These are phyloP conservation scores for Calliphora vomitoria DNA, from an alignment of 2,888 invertebrate genomes.

Conservation along the genomic window DNA sequence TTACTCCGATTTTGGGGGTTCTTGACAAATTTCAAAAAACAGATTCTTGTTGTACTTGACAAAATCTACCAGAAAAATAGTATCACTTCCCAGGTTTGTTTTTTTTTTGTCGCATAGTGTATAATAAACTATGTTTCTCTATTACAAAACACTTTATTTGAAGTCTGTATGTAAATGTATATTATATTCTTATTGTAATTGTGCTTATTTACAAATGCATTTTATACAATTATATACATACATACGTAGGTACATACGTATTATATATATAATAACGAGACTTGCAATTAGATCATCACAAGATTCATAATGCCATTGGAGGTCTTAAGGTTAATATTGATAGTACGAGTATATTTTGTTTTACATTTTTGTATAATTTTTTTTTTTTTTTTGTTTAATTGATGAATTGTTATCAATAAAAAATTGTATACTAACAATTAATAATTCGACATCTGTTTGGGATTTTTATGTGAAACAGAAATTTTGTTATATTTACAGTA, in stretches of 20 bases:
- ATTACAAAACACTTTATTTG: neutral
- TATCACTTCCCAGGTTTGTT: no score
- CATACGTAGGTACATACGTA: neutral
- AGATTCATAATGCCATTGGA: slow-evolving; percentile 54
- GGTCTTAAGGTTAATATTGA: slow-evolving; percentile 69
- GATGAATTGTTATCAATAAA: neutral
- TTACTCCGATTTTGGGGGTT: no score
- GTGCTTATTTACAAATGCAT: slow-evolving; percentile 11
- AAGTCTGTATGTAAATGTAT: neutral
- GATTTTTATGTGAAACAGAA: neutral
- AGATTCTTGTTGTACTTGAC: no score
- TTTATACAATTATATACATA: neutral
- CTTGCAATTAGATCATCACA: slow-evolving; percentile 70
- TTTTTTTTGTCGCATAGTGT: no score
- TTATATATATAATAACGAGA: slow-evolving; percentile 47
- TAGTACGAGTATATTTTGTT: slow-evolving; percentile 42
- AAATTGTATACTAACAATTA: neutral
- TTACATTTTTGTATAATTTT: slow-evolving; percentile 33
- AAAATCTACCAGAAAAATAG: no score
- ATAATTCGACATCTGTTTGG: slow-evolving; percentile 21
- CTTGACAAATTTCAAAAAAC: no score
- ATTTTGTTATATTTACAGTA: neutral
- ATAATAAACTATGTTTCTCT: no score
- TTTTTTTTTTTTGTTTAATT: slow-evolving; percentile 1
- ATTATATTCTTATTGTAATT: neutral